Evolutionary conservation across 2,888 invertebrate species (phyloP), one percentile per base, ranked within the genome.

Genomic region (Piscicola geometra): DNA sequence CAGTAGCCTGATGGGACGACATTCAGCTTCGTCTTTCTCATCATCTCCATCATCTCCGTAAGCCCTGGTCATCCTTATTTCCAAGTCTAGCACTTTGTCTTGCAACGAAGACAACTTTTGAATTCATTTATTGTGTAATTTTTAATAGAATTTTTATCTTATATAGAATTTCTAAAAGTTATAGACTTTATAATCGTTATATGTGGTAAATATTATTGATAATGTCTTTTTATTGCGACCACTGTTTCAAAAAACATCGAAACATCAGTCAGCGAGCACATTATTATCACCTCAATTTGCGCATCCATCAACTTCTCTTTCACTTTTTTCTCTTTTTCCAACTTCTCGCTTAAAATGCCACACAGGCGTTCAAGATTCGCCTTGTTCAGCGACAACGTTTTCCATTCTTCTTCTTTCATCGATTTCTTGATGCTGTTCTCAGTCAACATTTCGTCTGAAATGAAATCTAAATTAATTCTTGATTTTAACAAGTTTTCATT

Each of bases 401-500:
- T 79, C 35, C 85, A 83, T 78, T 85, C 85, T 75, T 86, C 85
- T 76, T 85, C 85, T 41, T 83, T 81, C 0, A 82, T 81, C 73
- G 83, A 82, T 35, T 85, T 79, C 78, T 85, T 84, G 35, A 85
- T 83, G 77, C 85, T 82, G 21, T 85, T 85, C 78, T 84, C 84
- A 66, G 83, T 79, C 41, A 85, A 82, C 83, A 85, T 83, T 73
- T 84, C 82, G 69, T 85, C 86, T 84, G 80, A 25, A 81, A 75
- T 12, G n/a, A 70, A 18, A 21, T 33, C 28, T 70, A 47, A n/a
- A n/a, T n/a, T n/a, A n/a, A n/a, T n/a, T n/a, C n/a, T n/a, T n/a
- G n/a, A n/a, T n/a, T n/a, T n/a, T n/a, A n/a, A n/a, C n/a, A n/a
- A n/a, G n/a, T n/a, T n/a, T n/a, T n/a, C n/a, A n/a, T n/a, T n/a